These are phyloP conservation scores for Pachymerium ferrugineum DNA, from an alignment of 2,888 invertebrate genomes.

Conservation along the genomic window DNA sequence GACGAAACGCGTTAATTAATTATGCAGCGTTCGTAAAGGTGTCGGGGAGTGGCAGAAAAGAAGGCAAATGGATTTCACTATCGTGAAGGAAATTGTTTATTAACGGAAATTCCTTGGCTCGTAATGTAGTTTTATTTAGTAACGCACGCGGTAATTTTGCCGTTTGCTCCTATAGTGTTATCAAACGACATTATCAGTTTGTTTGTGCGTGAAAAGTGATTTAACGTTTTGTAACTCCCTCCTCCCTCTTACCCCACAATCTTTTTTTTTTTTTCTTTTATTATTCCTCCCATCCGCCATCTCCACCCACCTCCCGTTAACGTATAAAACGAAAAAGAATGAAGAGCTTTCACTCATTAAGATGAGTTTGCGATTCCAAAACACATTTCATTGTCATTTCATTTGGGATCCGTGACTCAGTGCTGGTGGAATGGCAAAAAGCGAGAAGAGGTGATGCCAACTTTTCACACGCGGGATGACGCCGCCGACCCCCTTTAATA, in stretches of 20 bases:
- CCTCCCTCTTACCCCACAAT: too few species aligned
- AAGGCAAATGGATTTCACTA: neutral
- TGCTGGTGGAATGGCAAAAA: slow-evolving; percentile 12
- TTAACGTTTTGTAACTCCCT: slow-evolving; percentile 11
- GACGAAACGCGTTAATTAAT: neutral
- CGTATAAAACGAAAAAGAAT: slow-evolving; percentile 18
- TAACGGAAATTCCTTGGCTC: neutral
- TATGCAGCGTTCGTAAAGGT: neutral
- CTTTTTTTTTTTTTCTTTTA: neutral
- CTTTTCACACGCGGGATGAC: too few species aligned
- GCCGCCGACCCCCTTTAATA: too few species aligned
- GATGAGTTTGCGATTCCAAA: slow-evolving; percentile 21
- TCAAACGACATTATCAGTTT: slow-evolving; percentile 21
- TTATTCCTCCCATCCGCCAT: neutral
- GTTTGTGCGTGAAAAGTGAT: slow-evolving; percentile 21
- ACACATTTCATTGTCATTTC: slow-evolving; percentile 21
- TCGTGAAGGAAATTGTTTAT: neutral
- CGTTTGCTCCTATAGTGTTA: too few species aligned
- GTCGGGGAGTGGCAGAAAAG: too few species aligned
- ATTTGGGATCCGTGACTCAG: slow-evolving; percentile 10
- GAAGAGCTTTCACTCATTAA: slow-evolving; percentile 21
- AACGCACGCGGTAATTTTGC: neutral
- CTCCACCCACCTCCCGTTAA: neutral
- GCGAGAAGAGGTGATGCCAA: too few species aligned
- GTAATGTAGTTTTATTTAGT: neutral